A percentile compares a stretch with the other conserved stretches of the same genome.
phyloP scores from a whole-genome alignment of 2,113 vertebrate species.

The Mastomys coucha region DNA sequence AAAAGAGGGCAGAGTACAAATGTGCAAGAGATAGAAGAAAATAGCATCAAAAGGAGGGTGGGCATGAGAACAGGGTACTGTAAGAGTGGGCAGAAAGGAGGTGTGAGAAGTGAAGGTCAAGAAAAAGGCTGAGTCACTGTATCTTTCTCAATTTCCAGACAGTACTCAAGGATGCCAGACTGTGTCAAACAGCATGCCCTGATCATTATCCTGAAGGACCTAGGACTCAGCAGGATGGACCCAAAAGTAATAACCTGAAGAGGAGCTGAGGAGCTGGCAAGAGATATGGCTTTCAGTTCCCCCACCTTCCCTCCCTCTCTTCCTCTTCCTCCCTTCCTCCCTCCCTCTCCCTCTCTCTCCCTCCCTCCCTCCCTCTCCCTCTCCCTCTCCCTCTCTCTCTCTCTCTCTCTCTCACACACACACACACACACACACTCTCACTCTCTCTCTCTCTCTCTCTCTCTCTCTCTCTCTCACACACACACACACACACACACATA shows the following conservation, averaged over 20 bases:
- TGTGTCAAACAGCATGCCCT: background rate
- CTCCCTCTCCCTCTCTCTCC: background rate
- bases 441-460: background rate
- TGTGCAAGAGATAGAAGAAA: background rate
- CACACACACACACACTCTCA: too few relatives aligned
- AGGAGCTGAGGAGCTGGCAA: background rate
- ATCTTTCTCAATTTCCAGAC: too few relatives aligned
- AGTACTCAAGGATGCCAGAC: background rate
- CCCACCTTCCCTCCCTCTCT: rapidly evolving
- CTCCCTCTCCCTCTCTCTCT: background rate
- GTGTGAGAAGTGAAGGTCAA: background rate
- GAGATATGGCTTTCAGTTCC: background rate
- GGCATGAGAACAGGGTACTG: background rate
- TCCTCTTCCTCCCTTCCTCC: too few relatives aligned
- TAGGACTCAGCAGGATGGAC: background rate
- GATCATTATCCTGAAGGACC: too few relatives aligned
- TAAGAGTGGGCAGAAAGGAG: background rate
- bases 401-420: background rate
- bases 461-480: background rate
- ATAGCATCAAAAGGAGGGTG: background rate
- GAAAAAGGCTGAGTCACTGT: too few relatives aligned
- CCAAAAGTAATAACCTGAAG: rapidly evolving
- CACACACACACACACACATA: background rate
- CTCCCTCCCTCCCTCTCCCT: background rate
- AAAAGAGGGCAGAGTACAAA: background rate